Evolutionary conservation across 2,113 vertebrate genomes (phyloP), one percentile per base, ranked within the genome.

Genomic region (Phylloscopus trochilus): DNA sequence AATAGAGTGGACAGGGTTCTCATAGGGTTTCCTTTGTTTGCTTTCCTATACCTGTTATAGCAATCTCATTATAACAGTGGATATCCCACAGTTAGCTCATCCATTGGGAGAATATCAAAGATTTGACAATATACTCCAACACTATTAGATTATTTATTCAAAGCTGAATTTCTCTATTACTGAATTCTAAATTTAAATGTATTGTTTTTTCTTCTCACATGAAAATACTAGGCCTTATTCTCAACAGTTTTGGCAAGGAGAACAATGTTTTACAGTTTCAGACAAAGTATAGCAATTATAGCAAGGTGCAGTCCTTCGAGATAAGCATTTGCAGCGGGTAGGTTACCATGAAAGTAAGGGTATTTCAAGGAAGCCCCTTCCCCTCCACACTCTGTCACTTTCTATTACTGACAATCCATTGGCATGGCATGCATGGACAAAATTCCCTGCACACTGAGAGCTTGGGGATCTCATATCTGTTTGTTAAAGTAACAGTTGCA

Each of bases 401-500:
- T 97, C 92, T 87, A 97, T 97, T 97, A 97, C 95, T 94, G 89
- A 97, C 90, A 97, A 95, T 90, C 94, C 95, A 86, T 82, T 95
- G 95, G 93, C 84, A 79, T 67, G 88, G 90, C 72, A 78, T 62
- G 44, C 3, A 1, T 95, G 92, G 96, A 89, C 97, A 97, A 95
- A 96, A 95, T 91, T 95, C 92, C 92, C 75, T 83, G 82, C 76
- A 59, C 84, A 91, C 76, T 5, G 6, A 91, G 97, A 95, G 95
- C 96, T 93, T 96, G 66, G 97, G 96, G 95, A 97, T 94, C 93
- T 83, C 87, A 16, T 95, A 96, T 95, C 96, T 96, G 92, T 96
- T 97, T 97, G 97, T 96, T 96, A 97, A 97, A 95, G 93, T 97
- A 97, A 97, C 86, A 79, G 96, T 96, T 96, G 86, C 92, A 96